phyloP scores from a whole-genome alignment of 2,113 vertebrate species.

The Microtus ochrogaster region DNA sequence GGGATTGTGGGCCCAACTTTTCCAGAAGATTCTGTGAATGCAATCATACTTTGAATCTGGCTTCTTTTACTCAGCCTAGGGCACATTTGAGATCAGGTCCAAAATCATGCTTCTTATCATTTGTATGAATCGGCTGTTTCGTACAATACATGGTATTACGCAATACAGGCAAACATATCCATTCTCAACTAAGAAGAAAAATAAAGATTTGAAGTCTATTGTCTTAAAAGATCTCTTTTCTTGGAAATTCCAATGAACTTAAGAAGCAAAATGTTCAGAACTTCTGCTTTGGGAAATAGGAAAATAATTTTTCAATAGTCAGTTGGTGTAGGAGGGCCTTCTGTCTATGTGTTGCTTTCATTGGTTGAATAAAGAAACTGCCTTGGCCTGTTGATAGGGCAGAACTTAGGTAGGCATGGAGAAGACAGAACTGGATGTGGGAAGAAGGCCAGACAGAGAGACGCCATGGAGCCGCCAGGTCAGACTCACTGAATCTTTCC shows the following conservation, averaged over 20 bases:
- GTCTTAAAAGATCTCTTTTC: slow-evolving; percentile 14
- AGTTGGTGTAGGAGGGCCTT: too few relatives aligned
- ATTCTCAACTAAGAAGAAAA: background rate
- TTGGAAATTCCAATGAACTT: background rate
- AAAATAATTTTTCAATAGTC: background rate
- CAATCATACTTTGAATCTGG: background rate
- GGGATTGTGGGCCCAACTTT: background rate
- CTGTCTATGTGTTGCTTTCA: too few relatives aligned
- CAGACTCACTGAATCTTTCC: too few relatives aligned
- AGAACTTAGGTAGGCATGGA: too few relatives aligned
- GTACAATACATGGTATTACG: background rate
- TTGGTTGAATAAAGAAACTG: too few relatives aligned
- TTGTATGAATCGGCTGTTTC: background rate
- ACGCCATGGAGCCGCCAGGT: too few relatives aligned
- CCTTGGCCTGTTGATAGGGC: too few relatives aligned
- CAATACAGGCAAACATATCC: background rate
- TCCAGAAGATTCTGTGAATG: background rate
- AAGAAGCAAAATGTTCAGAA: slow-evolving; percentile 11
- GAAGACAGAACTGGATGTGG: too few relatives aligned
- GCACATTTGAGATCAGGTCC: background rate
- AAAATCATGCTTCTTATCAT: background rate
- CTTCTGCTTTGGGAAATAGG: background rate
- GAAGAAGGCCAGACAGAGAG: too few relatives aligned
- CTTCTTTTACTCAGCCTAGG: background rate
- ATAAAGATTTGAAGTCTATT: background rate